Evolutionary conservation across 1,140 invertebrate species (phyloP).

Genomic region (Drosophila funebris): DNA sequence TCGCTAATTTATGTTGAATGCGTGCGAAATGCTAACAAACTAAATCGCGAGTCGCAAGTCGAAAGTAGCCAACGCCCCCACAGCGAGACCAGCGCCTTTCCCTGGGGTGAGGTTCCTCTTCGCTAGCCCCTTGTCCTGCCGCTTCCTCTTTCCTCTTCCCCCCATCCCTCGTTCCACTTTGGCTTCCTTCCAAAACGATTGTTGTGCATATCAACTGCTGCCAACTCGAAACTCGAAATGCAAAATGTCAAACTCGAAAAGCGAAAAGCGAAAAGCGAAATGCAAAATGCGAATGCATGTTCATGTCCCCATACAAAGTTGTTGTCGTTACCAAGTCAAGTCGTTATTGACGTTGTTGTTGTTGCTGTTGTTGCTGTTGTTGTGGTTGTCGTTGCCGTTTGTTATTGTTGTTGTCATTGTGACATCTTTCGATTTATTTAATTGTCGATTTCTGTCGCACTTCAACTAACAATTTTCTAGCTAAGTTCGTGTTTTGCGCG

Average conservation of each 20-base stretch:
- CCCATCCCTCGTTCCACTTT: neutral
- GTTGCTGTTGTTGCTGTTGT: slow-evolving; percentile 9
- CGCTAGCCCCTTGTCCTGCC: slow-evolving; percentile 14
- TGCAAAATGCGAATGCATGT: slow-evolving; percentile 36
- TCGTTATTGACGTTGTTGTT: slow-evolving; percentile 13
- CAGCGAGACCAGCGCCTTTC: slow-evolving; percentile 15
- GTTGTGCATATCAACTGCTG: slow-evolving; percentile 69
- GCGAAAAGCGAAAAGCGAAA: slow-evolving; percentile 21
- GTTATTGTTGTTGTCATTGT: slow-evolving; percentile 31
- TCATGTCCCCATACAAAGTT: slow-evolving; percentile 22
- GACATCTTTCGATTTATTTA: slow-evolving; percentile 79
- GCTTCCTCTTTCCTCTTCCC: slow-evolving; percentile 7
- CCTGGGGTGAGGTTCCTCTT: neutral
- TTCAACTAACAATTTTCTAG: slow-evolving; percentile 77
- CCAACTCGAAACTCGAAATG: slow-evolving; percentile 28
- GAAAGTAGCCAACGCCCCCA: slow-evolving; percentile 11
- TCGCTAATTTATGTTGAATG: slow-evolving; percentile 75
- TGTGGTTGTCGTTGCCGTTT: neutral
- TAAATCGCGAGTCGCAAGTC: slow-evolving; percentile 52
- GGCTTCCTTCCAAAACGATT: slow-evolving; percentile 35
- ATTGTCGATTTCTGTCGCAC: slow-evolving; percentile 74
- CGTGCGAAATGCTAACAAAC: slow-evolving; percentile 79
- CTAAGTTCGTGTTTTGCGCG: slow-evolving; percentile 54
- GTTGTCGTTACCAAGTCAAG: slow-evolving; percentile 2
- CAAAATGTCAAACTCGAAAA: slow-evolving; percentile 25